Percentiles rank a stretch among this genome's conserved stretches.
phyloP scores from a whole-genome alignment of 2,888 invertebrate genomes.

The Fabriciana adippe region DNA sequence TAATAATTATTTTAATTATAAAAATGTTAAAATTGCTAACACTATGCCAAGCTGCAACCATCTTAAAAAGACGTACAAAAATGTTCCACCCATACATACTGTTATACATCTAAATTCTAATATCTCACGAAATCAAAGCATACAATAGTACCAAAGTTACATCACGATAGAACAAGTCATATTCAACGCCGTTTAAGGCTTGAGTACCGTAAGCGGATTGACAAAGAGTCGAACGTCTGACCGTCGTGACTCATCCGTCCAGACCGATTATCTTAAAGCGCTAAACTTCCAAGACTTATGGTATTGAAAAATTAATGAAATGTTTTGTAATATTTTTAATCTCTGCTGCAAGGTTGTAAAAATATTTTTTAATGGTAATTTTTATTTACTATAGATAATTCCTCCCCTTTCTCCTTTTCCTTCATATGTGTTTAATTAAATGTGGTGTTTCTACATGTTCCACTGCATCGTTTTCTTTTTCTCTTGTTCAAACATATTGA shows the following conservation, averaged over 20 bases:
- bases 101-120: not conserved
- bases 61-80: not conserved
- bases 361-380: no score
- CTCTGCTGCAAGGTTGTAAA: no score
- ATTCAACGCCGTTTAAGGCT: slow-evolving; percentile 31
- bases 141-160: slow-evolving; percentile 15
- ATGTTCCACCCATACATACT: not conserved
- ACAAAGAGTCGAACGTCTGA: slow-evolving; percentile 68
- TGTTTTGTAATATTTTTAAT: not conserved
- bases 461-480: no score
- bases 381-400: no score
- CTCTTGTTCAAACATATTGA: no score
- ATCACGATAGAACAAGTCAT: slow-evolving; percentile 19
- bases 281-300: slow-evolving; percentile 43
- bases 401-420: no score
- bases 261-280: slow-evolving; percentile 65
- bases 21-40: no score
- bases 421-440: no score
- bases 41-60: no score
- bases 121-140: slow-evolving; percentile 8
- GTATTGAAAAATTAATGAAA: slow-evolving; percentile 17
- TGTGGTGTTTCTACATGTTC: no score
- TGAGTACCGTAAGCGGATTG: slow-evolving; percentile 51
- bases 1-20: no score
- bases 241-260: slow-evolving; percentile 74